These are phyloP conservation scores for Melieria crassipennis DNA, from an alignment of 2,888 invertebrate genomes.

Conservation along the genomic window DNA sequence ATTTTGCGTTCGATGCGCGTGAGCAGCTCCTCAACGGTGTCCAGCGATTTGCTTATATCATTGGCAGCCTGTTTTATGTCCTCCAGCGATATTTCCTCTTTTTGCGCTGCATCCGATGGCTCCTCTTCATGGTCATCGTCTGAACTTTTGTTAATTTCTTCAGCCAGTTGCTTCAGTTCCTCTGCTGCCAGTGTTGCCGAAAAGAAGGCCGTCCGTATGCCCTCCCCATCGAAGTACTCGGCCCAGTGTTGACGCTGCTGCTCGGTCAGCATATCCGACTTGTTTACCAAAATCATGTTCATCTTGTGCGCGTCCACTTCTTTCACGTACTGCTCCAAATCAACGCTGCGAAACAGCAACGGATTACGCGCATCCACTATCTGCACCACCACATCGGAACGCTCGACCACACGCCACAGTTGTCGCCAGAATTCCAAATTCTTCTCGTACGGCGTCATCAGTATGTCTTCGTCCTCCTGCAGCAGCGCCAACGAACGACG, in stretches of 20 bases:
- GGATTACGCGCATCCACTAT: conserved; percentile 98
- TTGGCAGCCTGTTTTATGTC: conserved; percentile 68
- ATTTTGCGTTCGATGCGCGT: conserved; percentile 69
- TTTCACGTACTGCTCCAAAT: conserved; percentile 86
- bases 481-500: conserved; percentile 81
- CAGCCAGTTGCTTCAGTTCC: conserved; percentile 62
- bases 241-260: conserved; percentile 87
- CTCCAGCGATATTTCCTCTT: conserved; percentile 50
- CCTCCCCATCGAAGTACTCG: conserved; percentile 79
- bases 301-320: conserved; percentile 78
- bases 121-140: conserved; percentile 26
- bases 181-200: conserved; percentile 79
- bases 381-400: conserved; percentile 91
- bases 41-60: conserved; percentile 69
- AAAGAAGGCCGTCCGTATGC: conserved; percentile 86
- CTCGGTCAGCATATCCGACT: conserved; percentile 89
- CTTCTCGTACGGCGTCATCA: conserved; percentile 96
- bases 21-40: conserved; percentile 69
- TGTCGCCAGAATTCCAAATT: conserved; percentile 99
- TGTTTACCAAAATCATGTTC: conserved; percentile 91
- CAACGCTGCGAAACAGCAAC: conserved; percentile 89
- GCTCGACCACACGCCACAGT: conserved; percentile 97
- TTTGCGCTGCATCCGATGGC: conserved; percentile 9
- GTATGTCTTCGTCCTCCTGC: conserved; percentile 82
- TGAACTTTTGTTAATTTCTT: conserved; percentile 39